phyloP scores from a whole-genome alignment of 1,140 invertebrate genomes.

The Brachionus koreanus region DNA sequence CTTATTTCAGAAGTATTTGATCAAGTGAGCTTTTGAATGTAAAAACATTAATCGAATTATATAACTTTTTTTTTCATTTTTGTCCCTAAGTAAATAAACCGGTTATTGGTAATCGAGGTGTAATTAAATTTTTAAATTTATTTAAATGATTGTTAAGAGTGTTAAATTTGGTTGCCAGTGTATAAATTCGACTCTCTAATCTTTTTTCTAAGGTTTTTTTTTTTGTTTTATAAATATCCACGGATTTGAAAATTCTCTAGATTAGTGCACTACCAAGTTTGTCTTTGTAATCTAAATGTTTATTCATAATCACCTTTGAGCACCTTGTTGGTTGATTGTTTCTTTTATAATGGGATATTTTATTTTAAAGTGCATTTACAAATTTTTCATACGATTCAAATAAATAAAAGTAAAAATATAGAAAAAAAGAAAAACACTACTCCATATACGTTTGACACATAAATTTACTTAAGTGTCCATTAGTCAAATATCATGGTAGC shows the following conservation, averaged over 20 bases:
- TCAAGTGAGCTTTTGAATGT: neutral
- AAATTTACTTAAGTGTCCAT: neutral
- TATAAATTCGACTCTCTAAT: constrained; percentile 20
- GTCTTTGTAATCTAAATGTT: constrained; percentile 29
- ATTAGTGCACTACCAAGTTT: constrained; percentile 1
- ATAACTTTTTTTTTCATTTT: neutral
- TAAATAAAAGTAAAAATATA: neutral
- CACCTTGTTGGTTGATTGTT: constrained; percentile 6
- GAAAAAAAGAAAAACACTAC: neutral
- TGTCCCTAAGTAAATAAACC: neutral
- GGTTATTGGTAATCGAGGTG: neutral
- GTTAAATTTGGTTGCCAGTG: neutral
- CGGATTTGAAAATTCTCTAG: neutral
- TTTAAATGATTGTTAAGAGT: neutral
- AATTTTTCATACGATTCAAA: neutral
- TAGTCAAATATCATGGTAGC: neutral
- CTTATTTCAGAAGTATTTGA: neutral
- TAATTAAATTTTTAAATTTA: constrained; percentile 30
- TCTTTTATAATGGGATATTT: neutral
- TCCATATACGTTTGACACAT: neutral
- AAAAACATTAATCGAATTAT: constrained; percentile 21
- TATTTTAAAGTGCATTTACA: neutral
- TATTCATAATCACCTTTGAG: neutral
- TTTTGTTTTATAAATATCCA: neutral
- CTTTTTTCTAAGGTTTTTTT: constrained; percentile 27